These are phyloP conservation scores for Ischnura elegans DNA, from an alignment of 2,888 invertebrate species.

Conservation along the genomic window DNA sequence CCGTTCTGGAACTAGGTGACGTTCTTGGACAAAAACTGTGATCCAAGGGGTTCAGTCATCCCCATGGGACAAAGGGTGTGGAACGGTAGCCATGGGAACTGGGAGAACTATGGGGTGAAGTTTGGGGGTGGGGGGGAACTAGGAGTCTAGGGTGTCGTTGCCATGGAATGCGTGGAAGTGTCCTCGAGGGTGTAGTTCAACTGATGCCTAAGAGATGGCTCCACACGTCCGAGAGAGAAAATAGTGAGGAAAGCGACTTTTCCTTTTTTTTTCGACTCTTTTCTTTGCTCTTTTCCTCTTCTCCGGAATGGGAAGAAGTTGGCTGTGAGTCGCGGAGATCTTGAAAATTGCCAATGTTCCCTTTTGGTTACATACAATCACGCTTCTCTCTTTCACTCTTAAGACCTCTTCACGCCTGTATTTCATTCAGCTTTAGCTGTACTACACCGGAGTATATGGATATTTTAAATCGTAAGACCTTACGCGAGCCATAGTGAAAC, in stretches of 20 bases:
- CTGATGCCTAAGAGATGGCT: conserved; percentile 56
- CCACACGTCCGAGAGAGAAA: neutral
- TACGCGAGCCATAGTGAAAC: too few species aligned
- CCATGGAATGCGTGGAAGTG: conserved; percentile 43
- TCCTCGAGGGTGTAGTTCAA: conserved; percentile 53
- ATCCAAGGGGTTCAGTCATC: neutral
- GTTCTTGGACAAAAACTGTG: neutral
- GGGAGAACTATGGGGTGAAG: neutral
- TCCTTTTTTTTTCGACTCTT: neutral
- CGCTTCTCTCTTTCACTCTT: too few species aligned
- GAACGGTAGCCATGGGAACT: neutral
- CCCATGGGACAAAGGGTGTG: neutral
- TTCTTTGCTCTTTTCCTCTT: neutral
- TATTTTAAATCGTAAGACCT: too few species aligned
- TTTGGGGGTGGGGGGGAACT: neutral
- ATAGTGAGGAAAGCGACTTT: conserved; percentile 23
- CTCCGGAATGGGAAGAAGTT: too few species aligned
- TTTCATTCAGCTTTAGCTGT: too few species aligned
- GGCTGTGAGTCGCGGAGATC: too few species aligned
- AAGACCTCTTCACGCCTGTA: too few species aligned
- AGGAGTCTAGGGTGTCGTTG: conserved; percentile 61
- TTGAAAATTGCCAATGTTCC: too few species aligned
- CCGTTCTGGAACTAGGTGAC: neutral
- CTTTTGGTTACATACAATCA: too few species aligned
- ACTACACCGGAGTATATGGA: too few species aligned